These are phyloP conservation scores for Enteromius argenteus DNA, from an alignment of 2,797 vertebrate genomes.

Conservation along the genomic window DNA sequence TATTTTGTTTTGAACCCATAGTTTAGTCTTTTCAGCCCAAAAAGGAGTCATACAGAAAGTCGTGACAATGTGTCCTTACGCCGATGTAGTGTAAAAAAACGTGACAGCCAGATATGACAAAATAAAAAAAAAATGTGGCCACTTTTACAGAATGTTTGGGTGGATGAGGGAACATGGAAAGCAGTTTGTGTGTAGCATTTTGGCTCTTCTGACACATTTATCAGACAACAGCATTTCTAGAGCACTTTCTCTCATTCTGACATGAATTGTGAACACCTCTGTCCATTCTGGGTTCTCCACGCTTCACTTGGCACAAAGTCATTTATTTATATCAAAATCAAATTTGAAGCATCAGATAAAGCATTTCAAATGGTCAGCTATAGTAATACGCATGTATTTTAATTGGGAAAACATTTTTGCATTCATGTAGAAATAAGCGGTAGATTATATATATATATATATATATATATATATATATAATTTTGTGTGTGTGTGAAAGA, in stretches of 20 bases:
- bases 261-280: conserved; percentile 11
- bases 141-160: conserved; percentile 37
- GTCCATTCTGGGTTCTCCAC: conserved; percentile 2
- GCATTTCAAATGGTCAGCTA: conserved; percentile 25
- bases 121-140: conserved; percentile 17
- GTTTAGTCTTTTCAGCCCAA: not conserved
- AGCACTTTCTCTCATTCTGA: conserved; percentile 10
- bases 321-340: conserved; percentile 45
- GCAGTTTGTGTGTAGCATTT: conserved; percentile 22
- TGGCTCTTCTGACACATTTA: conserved; percentile 44
- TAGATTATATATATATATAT: too few species aligned
- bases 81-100: not conserved
- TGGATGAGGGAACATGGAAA: conserved; percentile 29
- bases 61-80: not conserved
- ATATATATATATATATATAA: too few species aligned
- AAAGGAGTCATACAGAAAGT: conserved; percentile 9
- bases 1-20: not conserved
- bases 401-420: conserved; percentile 19
- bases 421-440: not conserved
- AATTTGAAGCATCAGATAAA: conserved; percentile 32
- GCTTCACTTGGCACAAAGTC: conserved; percentile 3
- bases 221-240: conserved; percentile 19
- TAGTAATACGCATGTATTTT: conserved; percentile 17
- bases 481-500: too few species aligned
- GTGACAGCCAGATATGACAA: conserved; percentile 32